phyloP scores from a whole-genome alignment of 2,797 vertebrate species.

The Caiman crocodilus region DNA sequence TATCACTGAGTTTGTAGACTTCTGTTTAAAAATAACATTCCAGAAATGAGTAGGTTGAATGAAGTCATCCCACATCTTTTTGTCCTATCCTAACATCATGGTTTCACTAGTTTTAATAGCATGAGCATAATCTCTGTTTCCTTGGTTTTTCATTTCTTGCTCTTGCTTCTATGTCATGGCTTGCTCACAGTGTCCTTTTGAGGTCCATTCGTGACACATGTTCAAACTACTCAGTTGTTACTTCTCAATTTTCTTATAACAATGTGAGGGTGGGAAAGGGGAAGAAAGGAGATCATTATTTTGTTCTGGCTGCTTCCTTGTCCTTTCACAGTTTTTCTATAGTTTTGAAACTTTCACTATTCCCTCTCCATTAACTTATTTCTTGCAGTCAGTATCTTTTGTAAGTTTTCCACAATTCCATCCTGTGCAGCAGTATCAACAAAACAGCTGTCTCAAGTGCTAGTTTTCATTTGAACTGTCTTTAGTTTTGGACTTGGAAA shows the following conservation, averaged over 20 bases:
- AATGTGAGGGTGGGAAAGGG: neutral
- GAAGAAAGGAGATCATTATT: too few species aligned
- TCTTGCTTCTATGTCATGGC: too few species aligned
- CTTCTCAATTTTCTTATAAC: neutral
- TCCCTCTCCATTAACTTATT: neutral
- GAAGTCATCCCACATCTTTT: too few species aligned
- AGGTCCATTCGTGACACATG: fast-evolving
- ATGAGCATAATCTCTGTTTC: too few species aligned
- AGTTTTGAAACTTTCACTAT: fast-evolving
- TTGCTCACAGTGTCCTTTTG: neutral
- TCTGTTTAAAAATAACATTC: too few species aligned
- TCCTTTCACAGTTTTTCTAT: neutral
- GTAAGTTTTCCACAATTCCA: neutral
- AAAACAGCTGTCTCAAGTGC: neutral
- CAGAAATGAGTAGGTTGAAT: too few species aligned
- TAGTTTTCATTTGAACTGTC: neutral
- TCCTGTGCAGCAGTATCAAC: fast-evolving
- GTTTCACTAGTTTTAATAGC: too few species aligned
- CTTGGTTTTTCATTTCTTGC: fast-evolving
- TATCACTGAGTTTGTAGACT: too few species aligned
- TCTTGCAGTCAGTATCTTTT: neutral
- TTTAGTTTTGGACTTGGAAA: neutral
- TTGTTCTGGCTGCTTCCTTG: too few species aligned
- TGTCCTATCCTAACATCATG: too few species aligned
- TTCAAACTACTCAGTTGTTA: neutral